Evolutionary conservation across 30 jellyfish, hydroid and myxozoan species (phyloP), one percentile per base, ranked within the genome.

Genomic region (Hydra vulgaris): DNA sequence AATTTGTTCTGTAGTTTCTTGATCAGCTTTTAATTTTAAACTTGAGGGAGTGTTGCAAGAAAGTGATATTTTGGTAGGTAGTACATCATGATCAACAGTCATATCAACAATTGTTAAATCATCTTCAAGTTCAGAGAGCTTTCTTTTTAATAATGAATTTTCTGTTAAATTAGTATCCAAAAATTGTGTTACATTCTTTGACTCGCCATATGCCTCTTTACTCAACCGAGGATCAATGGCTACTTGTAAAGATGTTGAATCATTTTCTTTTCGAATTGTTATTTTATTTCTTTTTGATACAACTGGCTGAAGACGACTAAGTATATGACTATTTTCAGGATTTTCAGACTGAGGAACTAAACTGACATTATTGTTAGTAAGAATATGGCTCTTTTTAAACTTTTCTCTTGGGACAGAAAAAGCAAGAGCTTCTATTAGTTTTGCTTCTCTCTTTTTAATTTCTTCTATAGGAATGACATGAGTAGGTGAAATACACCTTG

Each of bases 351-450:
- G 25, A 0, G 17, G 72, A 23, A 23, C 21, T 68, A 80, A 24
- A 27, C 66, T 80, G n/a, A 69, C 53, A 19, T 70, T 66, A 23
- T 82, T 69, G 66, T 78, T 78, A 23, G 69, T 74, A 21, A 70
- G 52, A 18, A 26, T 55, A 18, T 26, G 20, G 0, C 66, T 67
- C 71, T 70, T 70, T 15, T 23, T 27, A 12, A 17, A 5, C 69
- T 78, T 54, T 25, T 25, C 53, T 53, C 66, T 80, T 16, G 87
- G 81, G 40, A 70, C 83, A 0, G 82, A 61, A 20, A 80, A 80
- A 19, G 87, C 87, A 18, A 80, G 87, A 1, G 87, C 87, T 26
- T 80, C 83, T 27, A 80, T 80, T 27, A 80, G 84, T 70, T 80
- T 67, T n/a, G 83, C 87, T 66, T 80, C 83, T 66, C 83, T 25